A percentile compares a stretch with the other conserved stretches of the same genome.
Evolutionary conservation across 2,113 vertebrate genomes (phyloP).

Genomic region (Apteryx owenii): DNA sequence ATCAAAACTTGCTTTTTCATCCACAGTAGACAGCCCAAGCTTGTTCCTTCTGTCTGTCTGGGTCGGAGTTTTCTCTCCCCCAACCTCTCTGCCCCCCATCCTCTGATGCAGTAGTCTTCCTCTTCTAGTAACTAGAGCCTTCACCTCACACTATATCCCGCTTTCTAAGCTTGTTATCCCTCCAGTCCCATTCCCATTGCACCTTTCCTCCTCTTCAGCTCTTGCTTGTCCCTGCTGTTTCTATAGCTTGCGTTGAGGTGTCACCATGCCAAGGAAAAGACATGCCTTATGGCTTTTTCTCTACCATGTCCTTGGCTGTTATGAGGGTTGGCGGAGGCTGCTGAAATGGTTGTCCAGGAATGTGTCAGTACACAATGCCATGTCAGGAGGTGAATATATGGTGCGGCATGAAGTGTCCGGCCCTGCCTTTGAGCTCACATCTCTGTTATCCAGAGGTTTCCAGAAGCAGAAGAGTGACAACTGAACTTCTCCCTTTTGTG

Average conservation of each 20-base stretch:
- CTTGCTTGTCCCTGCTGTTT: neutral
- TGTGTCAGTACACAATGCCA: too few species aligned
- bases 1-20: neutral
- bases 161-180: neutral
- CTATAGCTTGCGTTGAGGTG: neutral
- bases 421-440: neutral
- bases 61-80: neutral
- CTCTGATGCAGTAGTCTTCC: rapidly evolving
- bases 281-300: neutral
- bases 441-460: neutral
- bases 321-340: neutral
- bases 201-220: neutral
- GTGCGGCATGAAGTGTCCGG: neutral
- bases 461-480: neutral
- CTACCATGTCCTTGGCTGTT: neutral
- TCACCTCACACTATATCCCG: neutral
- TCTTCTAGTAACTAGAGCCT: neutral
- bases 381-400: neutral
- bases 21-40: neutral
- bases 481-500: neutral
- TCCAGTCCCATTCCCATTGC: neutral
- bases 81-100: neutral
- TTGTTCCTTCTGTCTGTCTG: neutral
- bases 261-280: neutral
- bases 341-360: neutral